Base-by-base conservation (phyloP, 1,140 invertebrate species). In the Halyomorpha halys region DNA sequence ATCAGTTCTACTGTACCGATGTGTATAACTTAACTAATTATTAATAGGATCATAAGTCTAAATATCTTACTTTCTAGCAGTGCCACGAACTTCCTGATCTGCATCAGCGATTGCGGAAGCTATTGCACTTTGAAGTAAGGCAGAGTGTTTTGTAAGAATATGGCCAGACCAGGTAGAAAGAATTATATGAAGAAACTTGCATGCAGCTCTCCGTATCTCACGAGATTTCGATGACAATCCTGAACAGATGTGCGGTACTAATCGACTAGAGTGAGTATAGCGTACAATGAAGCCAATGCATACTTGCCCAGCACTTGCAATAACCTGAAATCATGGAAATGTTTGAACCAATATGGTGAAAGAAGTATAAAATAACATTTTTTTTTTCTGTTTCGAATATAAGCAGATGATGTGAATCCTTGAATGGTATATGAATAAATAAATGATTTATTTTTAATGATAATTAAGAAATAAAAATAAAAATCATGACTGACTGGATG, bases 71-170 rank as follows among this genome's bases (percentile, higher is more conserved):
- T 82, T 85, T 70, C 90, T 78, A 0, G 86, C 85, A 70, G 80
- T 79, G 1, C 80, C 82, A 71, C 95, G 78, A 6, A 94, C 92
- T 67, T 94, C 89, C 18, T 86, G 79, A 75, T 98, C 94, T 0
- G 95, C 93, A 80, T 98, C 96, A 8, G 84, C 83, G 45, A 97
- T 87, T 4, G 91, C 93, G 69, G 87, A 88, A 70, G 90, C 90
- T 6, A 98, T 86, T 0, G 87, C 84, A 65, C 97, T 92, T 64
- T 90, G 83, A 0, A 98, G 73, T 16, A 83, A 74, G 14, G 79
- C 75, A 25, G 88, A 59, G 81, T 96, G 89, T 74, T 83, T 87
- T 74, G 97, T 94, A 62, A 98, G 76, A 19, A 84, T 78, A 69
- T 84, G 79, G 0, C 86, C 82, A 30, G 87, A 82, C 94, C 95